These are phyloP conservation scores for Heliconius hortense DNA, from an alignment of 2,888 invertebrate species.

Conservation along the genomic window DNA sequence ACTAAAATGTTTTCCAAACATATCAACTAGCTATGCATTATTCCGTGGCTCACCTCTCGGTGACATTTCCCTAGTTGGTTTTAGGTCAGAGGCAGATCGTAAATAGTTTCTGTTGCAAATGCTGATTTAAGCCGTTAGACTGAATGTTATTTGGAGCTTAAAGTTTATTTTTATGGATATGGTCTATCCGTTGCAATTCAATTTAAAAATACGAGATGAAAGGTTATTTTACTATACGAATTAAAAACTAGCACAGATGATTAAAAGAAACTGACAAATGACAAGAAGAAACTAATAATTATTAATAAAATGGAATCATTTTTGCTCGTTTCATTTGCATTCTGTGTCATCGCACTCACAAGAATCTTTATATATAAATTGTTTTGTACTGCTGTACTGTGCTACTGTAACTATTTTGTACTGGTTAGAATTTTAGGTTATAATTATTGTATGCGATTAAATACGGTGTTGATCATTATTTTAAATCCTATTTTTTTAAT, in stretches of 20 bases:
- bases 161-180: constrained; percentile 46
- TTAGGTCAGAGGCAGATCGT: constrained; percentile 50
- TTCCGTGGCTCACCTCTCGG: constrained; percentile 47
- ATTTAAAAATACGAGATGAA: background rate
- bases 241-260: background rate
- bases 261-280: too few relatives aligned
- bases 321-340: too few relatives aligned
- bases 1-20: background rate
- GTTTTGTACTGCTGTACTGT: too few relatives aligned
- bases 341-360: too few relatives aligned
- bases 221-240: background rate
- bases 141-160: constrained; percentile 49
- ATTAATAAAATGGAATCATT: too few relatives aligned
- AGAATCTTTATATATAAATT: too few relatives aligned
- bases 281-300: too few relatives aligned
- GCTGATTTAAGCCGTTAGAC: constrained; percentile 23
- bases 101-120: constrained; percentile 25
- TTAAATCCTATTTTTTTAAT: too few relatives aligned
- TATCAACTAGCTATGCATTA: constrained; percentile 26
- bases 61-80: constrained; percentile 57
- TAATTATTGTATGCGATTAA: too few relatives aligned
- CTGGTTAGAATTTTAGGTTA: too few relatives aligned
- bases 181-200: background rate
- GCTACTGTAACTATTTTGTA: too few relatives aligned
- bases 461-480: too few relatives aligned